Evolutionary conservation across 2,888 invertebrate genomes (phyloP).

Genomic region (Dasysyrphus albostriatus): DNA sequence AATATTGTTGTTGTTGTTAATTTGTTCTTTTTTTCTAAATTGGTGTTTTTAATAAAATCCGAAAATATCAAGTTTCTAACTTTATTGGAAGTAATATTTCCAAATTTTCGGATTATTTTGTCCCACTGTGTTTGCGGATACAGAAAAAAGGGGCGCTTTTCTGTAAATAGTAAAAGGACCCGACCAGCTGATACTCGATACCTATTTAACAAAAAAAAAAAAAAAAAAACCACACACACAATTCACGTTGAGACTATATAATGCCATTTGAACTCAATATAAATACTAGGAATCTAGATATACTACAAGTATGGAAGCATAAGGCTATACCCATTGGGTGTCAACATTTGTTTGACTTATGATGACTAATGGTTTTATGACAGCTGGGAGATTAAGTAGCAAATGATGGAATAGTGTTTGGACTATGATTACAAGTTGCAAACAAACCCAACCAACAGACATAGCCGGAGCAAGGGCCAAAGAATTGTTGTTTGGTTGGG

Average conservation of each 20-base stretch:
- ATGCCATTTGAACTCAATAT: slow-evolving; percentile 55
- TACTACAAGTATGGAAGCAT: slow-evolving; percentile 18
- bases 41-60: no score
- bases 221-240: not conserved
- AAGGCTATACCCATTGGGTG: slow-evolving; percentile 46
- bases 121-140: not conserved
- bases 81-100: no score
- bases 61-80: no score
- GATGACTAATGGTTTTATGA: slow-evolving; percentile 70
- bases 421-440: slow-evolving; percentile 51
- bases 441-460: slow-evolving; percentile 16
- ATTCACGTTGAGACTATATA: slow-evolving; percentile 36
- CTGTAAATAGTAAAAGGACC: not conserved
- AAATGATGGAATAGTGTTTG: slow-evolving; percentile 64
- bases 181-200: slow-evolving; percentile 29
- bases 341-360: slow-evolving; percentile 74
- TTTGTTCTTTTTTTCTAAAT: no score
- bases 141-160: slow-evolving; percentile 1
- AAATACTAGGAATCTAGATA: slow-evolving; percentile 14
- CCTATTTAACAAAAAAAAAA: slow-evolving; percentile 1
- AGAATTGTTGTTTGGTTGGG: slow-evolving; percentile 15
- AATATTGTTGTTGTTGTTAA: no score
- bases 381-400: slow-evolving; percentile 71
- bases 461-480: not conserved
- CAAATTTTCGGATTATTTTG: not conserved